Evolutionary conservation across 2,113 vertebrate genomes (phyloP), one percentile per base, ranked within the genome.

Genomic region (Carlito syrichta): DNA sequence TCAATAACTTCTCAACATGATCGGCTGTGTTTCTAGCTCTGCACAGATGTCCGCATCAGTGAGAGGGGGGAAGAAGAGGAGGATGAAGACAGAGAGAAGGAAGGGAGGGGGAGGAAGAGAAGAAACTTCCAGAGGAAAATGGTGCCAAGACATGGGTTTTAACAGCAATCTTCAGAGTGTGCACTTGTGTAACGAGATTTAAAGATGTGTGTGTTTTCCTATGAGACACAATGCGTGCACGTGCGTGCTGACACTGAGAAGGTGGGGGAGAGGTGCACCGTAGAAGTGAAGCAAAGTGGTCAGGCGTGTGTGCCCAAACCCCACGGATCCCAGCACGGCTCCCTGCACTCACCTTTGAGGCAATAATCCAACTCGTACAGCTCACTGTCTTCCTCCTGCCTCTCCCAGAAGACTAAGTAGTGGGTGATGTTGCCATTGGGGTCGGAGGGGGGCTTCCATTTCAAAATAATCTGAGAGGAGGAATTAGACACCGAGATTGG

Each of bases 351-450:
- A 99, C 99, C 99, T 98, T 99, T 99, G 17, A 99, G 98, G 97
- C 99, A 99, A 97, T 99, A 99, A 97, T 99, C 99, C 0, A 99
- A 98, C 43, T 99, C 99, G 19, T 99, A 99, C 32, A 99, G 99
- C 97, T 99, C 99, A 0, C 98, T 99, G 86, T 99, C 99, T 87
- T 99, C 99, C 0, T 96, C 93, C 98, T 99, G 99, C 98, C 99
- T 98, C 92, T 99, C 98, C 98, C 99, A 99, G 98, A 98, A 99
- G 48, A 99, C 99, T 95, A 99, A 97, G 98, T 99, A 99, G 98
- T 99, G 99, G 0, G 99, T 99, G 98, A 99, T 99, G 98, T 99
- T 99, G 23, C 99, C 99, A 0, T 99, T 99, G 96, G 99, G 99
- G 95, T 99, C 99, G 0, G 99, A 99, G 77, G 99, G 99, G 0